These are phyloP conservation scores for Argyrosomus japonicus DNA, from an alignment of 2,113 vertebrate genomes.

Conservation along the genomic window DNA sequence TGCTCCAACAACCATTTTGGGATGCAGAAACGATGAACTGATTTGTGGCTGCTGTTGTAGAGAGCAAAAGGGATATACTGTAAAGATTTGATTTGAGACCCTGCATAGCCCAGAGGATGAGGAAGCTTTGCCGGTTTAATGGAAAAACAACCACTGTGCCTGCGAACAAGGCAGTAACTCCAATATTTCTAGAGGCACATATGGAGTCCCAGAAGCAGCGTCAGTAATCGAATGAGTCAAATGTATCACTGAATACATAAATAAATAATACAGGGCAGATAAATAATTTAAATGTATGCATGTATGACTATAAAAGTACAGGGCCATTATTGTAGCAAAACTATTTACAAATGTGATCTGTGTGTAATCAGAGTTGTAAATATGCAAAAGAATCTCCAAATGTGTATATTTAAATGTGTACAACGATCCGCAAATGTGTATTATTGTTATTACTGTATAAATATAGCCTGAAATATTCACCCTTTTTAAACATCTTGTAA, in stretches of 20 bases:
- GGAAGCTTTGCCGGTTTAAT: constrained; percentile 50
- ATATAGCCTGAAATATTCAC: not conserved
- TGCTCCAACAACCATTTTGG: constrained; percentile 69
- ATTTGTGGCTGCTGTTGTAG: constrained; percentile 61
- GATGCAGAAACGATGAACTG: constrained; percentile 71
- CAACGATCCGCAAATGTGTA: too few relatives aligned
- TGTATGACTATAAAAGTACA: not conserved
- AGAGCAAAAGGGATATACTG: constrained; percentile 57
- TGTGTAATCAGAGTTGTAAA: too few relatives aligned
- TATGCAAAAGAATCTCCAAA: too few relatives aligned
- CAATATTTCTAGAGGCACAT: constrained; percentile 8
- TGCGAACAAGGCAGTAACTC: constrained; percentile 20
- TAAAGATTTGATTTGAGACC: constrained; percentile 71
- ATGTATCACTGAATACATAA: constrained; percentile 30
- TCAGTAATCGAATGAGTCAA: constrained; percentile 38
- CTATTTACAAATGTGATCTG: too few relatives aligned
- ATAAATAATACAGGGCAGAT: constrained; percentile 33
- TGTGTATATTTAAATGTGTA: too few relatives aligned
- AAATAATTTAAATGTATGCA: constrained; percentile 34
- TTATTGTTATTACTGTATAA: too few relatives aligned
- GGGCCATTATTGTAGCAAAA: too few relatives aligned
- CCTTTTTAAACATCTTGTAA: not conserved
- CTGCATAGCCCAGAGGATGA: constrained; percentile 41
- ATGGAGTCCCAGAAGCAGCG: constrained; percentile 18
- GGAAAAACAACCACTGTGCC: constrained; percentile 36